A percentile compares a stretch with the other conserved stretches of the same genome.
These are phyloP conservation scores for Typhlomys cinereus DNA, from an alignment of 2,113 vertebrate genomes.

Conservation along the genomic window DNA sequence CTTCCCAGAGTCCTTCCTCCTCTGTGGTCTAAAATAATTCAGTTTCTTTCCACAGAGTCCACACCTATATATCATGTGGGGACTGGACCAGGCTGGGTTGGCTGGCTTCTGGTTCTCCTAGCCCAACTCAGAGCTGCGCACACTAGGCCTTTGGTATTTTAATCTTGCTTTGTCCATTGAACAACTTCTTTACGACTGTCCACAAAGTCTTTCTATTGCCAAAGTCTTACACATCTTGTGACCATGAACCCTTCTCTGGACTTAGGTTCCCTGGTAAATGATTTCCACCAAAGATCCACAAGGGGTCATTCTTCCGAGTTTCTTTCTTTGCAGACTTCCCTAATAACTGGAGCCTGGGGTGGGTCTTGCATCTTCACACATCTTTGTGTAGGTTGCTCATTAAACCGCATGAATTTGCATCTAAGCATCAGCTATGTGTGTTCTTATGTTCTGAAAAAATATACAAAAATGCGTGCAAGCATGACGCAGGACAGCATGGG, in stretches of 20 bases:
- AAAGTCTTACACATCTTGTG: neutral
- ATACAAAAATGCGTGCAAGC: fast-evolving
- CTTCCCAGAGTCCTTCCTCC: neutral
- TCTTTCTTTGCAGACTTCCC: neutral
- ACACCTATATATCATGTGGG: fast-evolving
- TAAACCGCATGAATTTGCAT: neutral
- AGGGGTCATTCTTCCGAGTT: neutral
- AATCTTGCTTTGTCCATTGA: neutral
- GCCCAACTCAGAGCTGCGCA: neutral
- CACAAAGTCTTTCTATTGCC: neutral
- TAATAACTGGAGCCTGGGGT: neutral
- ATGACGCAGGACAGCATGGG: neutral
- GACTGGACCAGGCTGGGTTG: neutral
- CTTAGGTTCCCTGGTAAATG: too few relatives aligned
- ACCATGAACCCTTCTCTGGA: neutral
- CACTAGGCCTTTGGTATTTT: neutral
- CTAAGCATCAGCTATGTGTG: neutral
- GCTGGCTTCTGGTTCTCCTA: fast-evolving
- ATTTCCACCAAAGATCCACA: neutral
- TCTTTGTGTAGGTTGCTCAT: neutral
- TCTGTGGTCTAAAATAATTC: neutral
- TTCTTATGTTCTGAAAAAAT: neutral
- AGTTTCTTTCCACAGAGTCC: too few relatives aligned
- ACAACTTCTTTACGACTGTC: neutral
- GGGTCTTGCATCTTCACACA: neutral